Base-by-base conservation (phyloP, 2,888 invertebrate genomes). In the Blera fallax region DNA sequence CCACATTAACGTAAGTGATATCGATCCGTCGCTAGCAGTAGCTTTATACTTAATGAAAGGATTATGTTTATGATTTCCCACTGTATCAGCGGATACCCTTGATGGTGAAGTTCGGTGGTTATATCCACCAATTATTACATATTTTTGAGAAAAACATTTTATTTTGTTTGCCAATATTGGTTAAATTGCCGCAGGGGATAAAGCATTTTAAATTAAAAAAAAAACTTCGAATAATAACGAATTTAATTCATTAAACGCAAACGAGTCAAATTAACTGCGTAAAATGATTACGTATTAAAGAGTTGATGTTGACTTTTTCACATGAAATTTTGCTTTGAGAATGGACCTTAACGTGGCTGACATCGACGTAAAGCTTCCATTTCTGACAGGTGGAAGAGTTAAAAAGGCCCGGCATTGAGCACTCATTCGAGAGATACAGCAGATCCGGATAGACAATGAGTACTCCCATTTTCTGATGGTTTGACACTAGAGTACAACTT, bases 31-130 rank as follows among this genome's bases (percentile, higher is more conserved):
- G 43, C 14, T 37, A 54, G 64, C 14, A 64, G 48, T 37, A 29
- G 70, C 54, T 79, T 72, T 72, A 79, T 79, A 70, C 72, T 79
- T 79, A 72, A 79, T 79, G 78, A 72, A 79, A 54, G 78, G 78
- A 79, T 72, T 79, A 79, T 56, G 69, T 70, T 78, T 62, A 52
- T 65, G 78, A 70, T 78, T 62, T 34, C n/a, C n/a, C n/a, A 70
- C 70, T 62, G 62, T 60, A 24, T 62, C 60, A 37, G 10, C 4
- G 58, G 24, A 5, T 50, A 67, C 58, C 56, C 52, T 54, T 37
- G 11, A 16, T 37, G 21, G 64, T 60, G 43, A 62, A 62, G 34
- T 65, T 60, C 27, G 16, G 21, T 58, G 37, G 8, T 54, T 29
- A 27, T 54, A 5, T 16, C 58, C 34, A 37, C 24, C 48, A 45